Percentiles rank a stretch among this genome's conserved stretches.
Evolutionary conservation across 2,113 vertebrate species (phyloP).

Genomic region (Cephalopterus ornatus): DNA sequence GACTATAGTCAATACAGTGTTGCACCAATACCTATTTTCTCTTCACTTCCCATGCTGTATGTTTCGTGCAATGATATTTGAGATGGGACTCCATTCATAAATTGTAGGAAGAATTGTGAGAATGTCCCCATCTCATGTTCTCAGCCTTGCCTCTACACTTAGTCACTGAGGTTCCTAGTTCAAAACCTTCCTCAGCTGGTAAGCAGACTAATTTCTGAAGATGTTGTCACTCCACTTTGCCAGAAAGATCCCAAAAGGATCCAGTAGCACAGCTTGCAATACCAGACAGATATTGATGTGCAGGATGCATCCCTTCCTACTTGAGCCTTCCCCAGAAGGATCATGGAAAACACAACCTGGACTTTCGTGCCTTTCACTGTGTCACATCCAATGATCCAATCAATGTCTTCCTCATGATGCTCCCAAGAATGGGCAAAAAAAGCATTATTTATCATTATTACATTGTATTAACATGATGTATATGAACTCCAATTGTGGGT

Average conservation of each 20-base stretch:
- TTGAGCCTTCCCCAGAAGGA: not conserved
- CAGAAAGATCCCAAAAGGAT: not conserved
- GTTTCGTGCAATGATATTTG: not conserved
- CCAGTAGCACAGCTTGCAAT: not conserved
- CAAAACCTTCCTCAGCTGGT: not conserved
- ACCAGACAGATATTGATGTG: not conserved
- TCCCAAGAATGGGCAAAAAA: not conserved
- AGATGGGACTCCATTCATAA: not conserved
- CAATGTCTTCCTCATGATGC: not conserved
- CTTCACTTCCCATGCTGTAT: not conserved
- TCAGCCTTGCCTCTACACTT: not conserved
- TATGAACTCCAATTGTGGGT: not conserved
- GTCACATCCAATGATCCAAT: not conserved
- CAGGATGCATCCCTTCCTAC: not conserved
- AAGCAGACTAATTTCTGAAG: not conserved
- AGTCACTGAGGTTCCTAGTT: not conserved
- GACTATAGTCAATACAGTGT: not conserved
- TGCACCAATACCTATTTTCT: not conserved
- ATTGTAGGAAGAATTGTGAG: not conserved
- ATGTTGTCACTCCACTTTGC: not conserved
- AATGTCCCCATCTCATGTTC: not conserved
- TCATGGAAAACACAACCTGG: not conserved
- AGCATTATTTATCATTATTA: not conserved
- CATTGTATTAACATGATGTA: not conserved
- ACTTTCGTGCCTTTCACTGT: not conserved